A percentile compares a stretch with the other conserved stretches of the same genome.
phyloP scores from a whole-genome alignment of 2,888 invertebrate species.

The Resseliella maxima region DNA sequence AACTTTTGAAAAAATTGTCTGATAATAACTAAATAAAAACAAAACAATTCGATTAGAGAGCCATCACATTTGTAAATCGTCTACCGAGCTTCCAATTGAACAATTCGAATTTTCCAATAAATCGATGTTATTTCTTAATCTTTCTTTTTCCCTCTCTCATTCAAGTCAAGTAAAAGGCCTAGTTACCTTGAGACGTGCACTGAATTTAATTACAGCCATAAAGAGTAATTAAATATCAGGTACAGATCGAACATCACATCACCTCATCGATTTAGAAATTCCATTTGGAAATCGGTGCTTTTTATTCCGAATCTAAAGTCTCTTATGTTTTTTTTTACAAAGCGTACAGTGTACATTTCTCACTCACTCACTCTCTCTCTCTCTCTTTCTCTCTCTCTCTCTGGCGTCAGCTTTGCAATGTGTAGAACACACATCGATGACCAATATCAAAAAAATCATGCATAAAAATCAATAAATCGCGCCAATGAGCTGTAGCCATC shows the following conservation, averaged over 20 bases:
- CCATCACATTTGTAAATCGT: no score
- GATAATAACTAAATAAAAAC: background rate
- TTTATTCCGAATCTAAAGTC: background rate
- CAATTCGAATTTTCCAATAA: background rate
- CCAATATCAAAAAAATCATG: background rate
- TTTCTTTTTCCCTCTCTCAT: background rate
- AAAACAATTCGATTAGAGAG: no score
- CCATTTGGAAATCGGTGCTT: background rate
- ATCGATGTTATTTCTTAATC: background rate
- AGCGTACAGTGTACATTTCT: background rate
- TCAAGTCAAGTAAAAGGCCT: background rate
- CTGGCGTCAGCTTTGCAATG: no score
- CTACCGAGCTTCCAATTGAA: background rate
- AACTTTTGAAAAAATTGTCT: background rate
- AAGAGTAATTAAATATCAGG: conserved; percentile 19
- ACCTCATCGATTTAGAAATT: conserved; percentile 6
- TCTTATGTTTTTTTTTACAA: background rate
- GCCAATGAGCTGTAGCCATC: background rate
- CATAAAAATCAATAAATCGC: background rate
- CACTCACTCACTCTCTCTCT: no score
- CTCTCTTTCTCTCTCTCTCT: no score
- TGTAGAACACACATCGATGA: background rate
- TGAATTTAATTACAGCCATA: conserved; percentile 2
- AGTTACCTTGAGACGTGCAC: conserved; percentile 38
- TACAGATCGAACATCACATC: background rate